Evolutionary conservation across 2,888 invertebrate species (phyloP).

Genomic region (Drosophila tripunctata): DNA sequence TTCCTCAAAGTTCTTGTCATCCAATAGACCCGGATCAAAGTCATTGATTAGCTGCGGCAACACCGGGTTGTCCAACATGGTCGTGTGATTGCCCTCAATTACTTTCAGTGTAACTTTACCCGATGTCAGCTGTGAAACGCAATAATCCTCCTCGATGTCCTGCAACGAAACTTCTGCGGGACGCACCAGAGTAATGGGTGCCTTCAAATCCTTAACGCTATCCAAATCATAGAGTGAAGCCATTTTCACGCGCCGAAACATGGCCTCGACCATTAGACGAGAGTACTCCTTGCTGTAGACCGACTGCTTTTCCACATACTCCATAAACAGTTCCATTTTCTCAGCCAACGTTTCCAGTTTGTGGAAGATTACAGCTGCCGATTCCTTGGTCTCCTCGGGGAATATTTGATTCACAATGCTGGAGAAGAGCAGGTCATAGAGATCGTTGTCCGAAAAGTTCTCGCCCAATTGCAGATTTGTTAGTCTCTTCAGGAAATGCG

Average conservation of each 20-base stretch:
- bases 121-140: conserved; percentile 86
- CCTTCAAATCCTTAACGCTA: conserved; percentile 83
- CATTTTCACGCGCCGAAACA: conserved; percentile 86
- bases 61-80: conserved; percentile 88
- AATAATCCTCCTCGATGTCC: conserved; percentile 88
- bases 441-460: conserved; percentile 72
- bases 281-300: conserved; percentile 84
- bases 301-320: conserved; percentile 83
- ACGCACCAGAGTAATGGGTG: conserved; percentile 87
- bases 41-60: conserved; percentile 87
- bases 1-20: conserved; percentile 80
- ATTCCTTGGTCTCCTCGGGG: conserved; percentile 80
- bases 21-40: conserved; percentile 79
- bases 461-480: conserved; percentile 75
- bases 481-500: conserved; percentile 87
- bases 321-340: conserved; percentile 85
- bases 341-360: conserved; percentile 86
- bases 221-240: conserved; percentile 85
- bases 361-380: conserved; percentile 83
- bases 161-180: conserved; percentile 87
- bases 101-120: conserved; percentile 86
- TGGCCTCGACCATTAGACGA: conserved; percentile 82
- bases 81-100: conserved; percentile 90
- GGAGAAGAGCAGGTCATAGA: conserved; percentile 79
- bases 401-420: conserved; percentile 79